A percentile compares a stretch with the other conserved stretches of the same genome.
Conservation (phyloP, 1,140 invertebrate genomes). For the Helicoverpa zea region DNA sequence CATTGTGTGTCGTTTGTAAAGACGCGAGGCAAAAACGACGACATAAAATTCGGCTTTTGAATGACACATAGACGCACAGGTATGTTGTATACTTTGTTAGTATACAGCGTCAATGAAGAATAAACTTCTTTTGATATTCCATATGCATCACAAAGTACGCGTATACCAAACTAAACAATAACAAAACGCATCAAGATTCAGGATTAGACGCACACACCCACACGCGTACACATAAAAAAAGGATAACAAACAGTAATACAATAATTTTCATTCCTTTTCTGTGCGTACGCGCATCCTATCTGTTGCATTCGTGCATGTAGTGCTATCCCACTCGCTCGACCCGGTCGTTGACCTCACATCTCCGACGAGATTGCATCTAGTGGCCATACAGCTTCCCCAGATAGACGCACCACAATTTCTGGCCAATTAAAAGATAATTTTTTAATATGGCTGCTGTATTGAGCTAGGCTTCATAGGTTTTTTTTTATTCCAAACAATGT, state of each 20-base stretch:
- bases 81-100: conserved; percentile 26
- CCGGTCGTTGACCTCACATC: conserved; percentile 82
- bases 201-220: conserved; percentile 65
- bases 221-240: conserved; percentile 59
- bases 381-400: conserved; percentile 81
- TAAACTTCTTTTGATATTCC: conserved; percentile 59
- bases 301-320: conserved; percentile 67
- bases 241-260: conserved; percentile 83
- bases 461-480: not conserved
- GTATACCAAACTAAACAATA: conserved; percentile 66
- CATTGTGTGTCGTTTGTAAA: conserved; percentile 55
- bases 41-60: conserved; percentile 53
- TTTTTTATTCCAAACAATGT: conserved; percentile 26
- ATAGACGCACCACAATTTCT: conserved; percentile 78
- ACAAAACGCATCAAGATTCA: conserved; percentile 61
- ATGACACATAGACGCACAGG: conserved; percentile 34
- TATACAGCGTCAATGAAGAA: conserved; percentile 45
- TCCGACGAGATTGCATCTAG: conserved; percentile 85
- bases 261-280: conserved; percentile 85
- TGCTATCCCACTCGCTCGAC: conserved; percentile 65
- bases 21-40: conserved; percentile 44
- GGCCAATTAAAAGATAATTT: conserved; percentile 80
- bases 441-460: conserved; percentile 45
- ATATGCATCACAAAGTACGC: conserved; percentile 52
- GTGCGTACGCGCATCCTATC: conserved; percentile 83